Evolutionary conservation across 2,888 invertebrate genomes (phyloP).

Genomic region (Andricus quercusramuli): DNA sequence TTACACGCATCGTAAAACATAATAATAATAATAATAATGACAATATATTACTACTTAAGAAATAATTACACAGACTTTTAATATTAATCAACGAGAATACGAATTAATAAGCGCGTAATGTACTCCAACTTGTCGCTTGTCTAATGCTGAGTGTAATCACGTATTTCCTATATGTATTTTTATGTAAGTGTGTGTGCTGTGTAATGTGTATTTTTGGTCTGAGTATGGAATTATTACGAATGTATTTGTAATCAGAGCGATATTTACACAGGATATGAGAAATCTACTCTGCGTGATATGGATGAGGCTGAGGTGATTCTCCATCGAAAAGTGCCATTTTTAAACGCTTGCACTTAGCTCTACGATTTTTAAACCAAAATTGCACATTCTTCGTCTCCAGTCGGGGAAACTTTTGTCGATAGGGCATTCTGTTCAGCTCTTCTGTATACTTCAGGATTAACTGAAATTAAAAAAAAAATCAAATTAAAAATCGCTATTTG

Average conservation of each 20-base stretch:
- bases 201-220: constrained; percentile 32
- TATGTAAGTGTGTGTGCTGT: constrained; percentile 32
- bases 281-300: constrained; percentile 75
- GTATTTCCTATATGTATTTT: constrained; percentile 17
- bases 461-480: constrained; percentile 74
- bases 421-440: constrained; percentile 97
- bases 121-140: constrained; percentile 43
- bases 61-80: constrained; percentile 71
- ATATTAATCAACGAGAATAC: constrained; percentile 57
- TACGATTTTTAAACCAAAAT: constrained; percentile 99
- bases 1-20: constrained; percentile 66
- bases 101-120: constrained; percentile 57
- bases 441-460: constrained; percentile 98
- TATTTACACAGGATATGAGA: constrained; percentile 45
- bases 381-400: constrained; percentile 99
- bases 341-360: constrained; percentile 98
- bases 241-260: constrained; percentile 43
- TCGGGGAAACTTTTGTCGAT: constrained; percentile 98
- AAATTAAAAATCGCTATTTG: background rate
- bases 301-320: constrained; percentile 81
- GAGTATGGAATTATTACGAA: constrained; percentile 46
- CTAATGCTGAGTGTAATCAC: constrained; percentile 43
- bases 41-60: constrained; percentile 72
- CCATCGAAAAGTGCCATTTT: constrained; percentile 93
- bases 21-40: constrained; percentile 58